These are phyloP conservation scores for Malurus melanocephalus DNA, from an alignment of 2,113 vertebrate species.

Conservation along the genomic window DNA sequence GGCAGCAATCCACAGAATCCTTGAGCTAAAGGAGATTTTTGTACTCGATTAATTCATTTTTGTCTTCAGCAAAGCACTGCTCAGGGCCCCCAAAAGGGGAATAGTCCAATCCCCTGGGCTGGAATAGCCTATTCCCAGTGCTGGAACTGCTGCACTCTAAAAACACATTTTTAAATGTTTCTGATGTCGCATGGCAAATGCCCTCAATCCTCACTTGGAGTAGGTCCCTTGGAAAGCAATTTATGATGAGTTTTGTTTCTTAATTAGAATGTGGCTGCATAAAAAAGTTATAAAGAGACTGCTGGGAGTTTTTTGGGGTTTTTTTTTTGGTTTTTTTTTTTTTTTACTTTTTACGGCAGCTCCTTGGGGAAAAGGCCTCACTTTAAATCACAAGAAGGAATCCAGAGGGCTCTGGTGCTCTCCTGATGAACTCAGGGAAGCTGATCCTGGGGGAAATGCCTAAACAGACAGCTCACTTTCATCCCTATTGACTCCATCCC, in stretches of 20 bases:
- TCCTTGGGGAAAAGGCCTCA: not conserved
- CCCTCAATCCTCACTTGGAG: not conserved
- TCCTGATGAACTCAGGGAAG: not conserved
- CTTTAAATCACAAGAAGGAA: not conserved
- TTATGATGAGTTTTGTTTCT: constrained; percentile 12
- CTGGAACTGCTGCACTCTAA: not conserved
- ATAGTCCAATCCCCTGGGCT: not conserved
- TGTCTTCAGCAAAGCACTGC: not conserved
- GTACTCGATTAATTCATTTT: not conserved
- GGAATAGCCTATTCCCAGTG: not conserved
- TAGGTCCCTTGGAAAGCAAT: constrained; percentile 25
- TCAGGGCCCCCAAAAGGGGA: not conserved
- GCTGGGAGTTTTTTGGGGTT: too few species aligned
- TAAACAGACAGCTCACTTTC: not conserved
- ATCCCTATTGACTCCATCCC: not conserved
- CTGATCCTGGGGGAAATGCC: not conserved
- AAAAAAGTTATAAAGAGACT: not conserved
- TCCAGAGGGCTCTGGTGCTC: not conserved
- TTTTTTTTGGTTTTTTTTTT: not conserved
- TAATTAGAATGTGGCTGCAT: constrained; percentile 33
- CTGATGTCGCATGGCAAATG: not conserved
- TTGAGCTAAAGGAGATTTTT: not conserved
- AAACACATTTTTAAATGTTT: not conserved
- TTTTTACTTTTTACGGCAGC: not conserved
- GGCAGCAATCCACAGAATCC: not conserved